phyloP scores from a whole-genome alignment of 2,113 vertebrate species.

The Brachionichthys hirsutus region DNA sequence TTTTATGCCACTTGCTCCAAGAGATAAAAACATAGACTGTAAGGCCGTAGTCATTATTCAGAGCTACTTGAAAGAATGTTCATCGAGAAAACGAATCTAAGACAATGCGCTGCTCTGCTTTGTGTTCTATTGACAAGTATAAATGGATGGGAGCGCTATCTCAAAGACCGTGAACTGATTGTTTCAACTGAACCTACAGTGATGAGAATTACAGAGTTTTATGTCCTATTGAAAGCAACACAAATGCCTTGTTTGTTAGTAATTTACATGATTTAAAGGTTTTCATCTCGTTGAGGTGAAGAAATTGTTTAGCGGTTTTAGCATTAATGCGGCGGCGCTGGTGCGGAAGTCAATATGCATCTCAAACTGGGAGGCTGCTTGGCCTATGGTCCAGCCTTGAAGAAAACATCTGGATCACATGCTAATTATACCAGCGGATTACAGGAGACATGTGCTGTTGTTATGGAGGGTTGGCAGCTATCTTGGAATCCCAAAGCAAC shows the following conservation, averaged over 20 bases:
- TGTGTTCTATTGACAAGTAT: conserved; percentile 28
- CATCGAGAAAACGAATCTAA: conserved; percentile 36
- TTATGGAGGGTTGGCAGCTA: conserved; percentile 42
- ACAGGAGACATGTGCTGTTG: conserved; percentile 57
- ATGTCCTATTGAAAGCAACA: conserved; percentile 17
- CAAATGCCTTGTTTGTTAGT: conserved; percentile 11
- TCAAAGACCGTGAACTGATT: conserved; percentile 12
- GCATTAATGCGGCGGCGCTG: conserved; percentile 19
- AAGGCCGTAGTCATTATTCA: conserved; percentile 12
- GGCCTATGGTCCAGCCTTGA: conserved; percentile 65
- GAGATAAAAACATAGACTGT: no score
- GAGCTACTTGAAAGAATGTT: conserved; percentile 18
- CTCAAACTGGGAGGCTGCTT: conserved; percentile 39
- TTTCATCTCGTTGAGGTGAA: conserved; percentile 16
- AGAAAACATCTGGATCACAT: conserved; percentile 74
- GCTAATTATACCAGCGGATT: conserved; percentile 68
- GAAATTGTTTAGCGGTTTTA: conserved; percentile 29
- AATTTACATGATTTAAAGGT: conserved; percentile 23
- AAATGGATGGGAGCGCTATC: conserved; percentile 28
- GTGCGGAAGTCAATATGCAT: conserved; percentile 29
- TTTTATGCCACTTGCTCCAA: conserved; percentile 1
- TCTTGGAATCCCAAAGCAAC: conserved; percentile 45
- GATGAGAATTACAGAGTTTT: conserved; percentile 17
- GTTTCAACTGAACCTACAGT: conserved; percentile 2
- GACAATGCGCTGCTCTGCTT: conserved; percentile 12